Evolutionary conservation across 2,797 vertebrate genomes (phyloP), one percentile per base, ranked within the genome.

Genomic region (Gadopsis marmoratus): DNA sequence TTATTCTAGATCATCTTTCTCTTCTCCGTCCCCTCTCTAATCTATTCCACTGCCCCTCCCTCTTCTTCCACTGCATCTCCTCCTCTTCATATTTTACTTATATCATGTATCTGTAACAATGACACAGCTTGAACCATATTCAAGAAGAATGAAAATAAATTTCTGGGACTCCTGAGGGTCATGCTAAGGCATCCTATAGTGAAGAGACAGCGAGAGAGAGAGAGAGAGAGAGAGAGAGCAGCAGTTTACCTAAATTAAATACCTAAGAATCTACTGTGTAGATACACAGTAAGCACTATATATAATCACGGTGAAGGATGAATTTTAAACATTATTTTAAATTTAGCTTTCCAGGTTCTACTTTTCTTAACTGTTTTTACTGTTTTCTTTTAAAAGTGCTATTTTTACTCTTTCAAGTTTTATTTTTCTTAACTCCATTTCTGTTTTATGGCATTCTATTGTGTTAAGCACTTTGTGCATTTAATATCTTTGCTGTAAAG

Each of bases 31-130:
- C 7, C 21, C 16, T 43, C 56, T 41, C 55, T 60, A 4, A 37
- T 78, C 26, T 31, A 11, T 45, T 48, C 19, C 3, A 16, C 2
- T 21, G 26, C 10, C 67, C 23, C 23, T 39, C 21, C 47, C 23
- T 64, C 37, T 67, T 48, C 50, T 35, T 65, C 29, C 1, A 4
- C 58, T 39, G 29, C 39, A 47, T 74, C 19, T 63, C 59, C 53
- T 56, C 23, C 53, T 56, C 23, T 56, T 74, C 48, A 63, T 71
- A 45, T 55, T 64, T 61, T 64, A 71, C 74, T 81, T 7, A 68
- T 54, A 5, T 70, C 14, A 31, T 79, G 66, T 79, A 29, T 74
- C 58, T 31, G 62, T 79, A 65, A 65, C 70, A 58, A 35, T 68
- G 58, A 83, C 13, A 31, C 61, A 31, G 33, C 64, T 54, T 70